These are phyloP conservation scores for Protonemura montana DNA, from an alignment of 2,888 invertebrate species.

Conservation along the genomic window DNA sequence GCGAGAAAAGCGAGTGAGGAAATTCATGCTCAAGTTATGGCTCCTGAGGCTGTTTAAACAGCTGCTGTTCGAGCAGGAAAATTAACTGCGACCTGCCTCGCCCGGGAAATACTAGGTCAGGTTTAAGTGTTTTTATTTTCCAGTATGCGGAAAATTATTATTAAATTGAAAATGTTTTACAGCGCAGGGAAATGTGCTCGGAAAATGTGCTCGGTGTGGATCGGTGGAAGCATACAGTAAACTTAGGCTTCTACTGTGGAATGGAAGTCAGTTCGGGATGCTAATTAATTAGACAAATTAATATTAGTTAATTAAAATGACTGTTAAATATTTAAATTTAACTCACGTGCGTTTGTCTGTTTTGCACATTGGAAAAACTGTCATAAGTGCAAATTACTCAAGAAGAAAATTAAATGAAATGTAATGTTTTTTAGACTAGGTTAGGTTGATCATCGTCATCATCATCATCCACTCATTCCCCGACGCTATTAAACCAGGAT, in stretches of 20 bases:
- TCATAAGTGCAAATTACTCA: no score
- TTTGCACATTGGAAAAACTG: no score
- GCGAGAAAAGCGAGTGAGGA: background rate
- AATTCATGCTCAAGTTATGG: background rate
- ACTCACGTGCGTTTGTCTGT: background rate
- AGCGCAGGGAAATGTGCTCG: background rate
- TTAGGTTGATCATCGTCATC: no score
- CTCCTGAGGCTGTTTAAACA: background rate
- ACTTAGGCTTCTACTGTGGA: no score
- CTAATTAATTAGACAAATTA: background rate
- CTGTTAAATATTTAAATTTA: background rate
- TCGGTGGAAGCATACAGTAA: no score
- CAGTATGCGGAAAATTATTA: background rate
- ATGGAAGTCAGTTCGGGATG: background rate
- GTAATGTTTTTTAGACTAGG: no score
- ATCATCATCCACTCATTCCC: no score
- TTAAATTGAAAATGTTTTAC: slow-evolving; percentile 19
- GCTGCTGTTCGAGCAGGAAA: background rate
- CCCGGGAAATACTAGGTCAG: background rate
- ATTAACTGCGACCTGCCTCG: background rate
- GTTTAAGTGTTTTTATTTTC: background rate
- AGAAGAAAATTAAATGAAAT: no score
- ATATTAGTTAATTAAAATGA: background rate
- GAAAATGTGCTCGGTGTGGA: no score
- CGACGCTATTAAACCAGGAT: no score